Base-by-base conservation (phyloP, 1,140 invertebrate species). In the Araneus ventricosus region DNA sequence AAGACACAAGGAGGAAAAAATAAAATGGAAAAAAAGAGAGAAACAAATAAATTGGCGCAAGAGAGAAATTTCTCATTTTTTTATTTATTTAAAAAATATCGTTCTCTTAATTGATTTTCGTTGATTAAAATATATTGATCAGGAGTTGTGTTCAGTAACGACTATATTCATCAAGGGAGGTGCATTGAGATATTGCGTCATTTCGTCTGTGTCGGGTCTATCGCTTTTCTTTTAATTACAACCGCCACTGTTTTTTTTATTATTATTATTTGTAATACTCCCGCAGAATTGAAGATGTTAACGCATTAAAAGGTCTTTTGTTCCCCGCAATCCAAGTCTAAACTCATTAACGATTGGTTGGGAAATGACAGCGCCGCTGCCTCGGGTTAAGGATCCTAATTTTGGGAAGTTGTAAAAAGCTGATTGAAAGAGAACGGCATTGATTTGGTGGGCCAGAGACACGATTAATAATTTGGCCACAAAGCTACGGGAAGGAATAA, bases 71-170 rank as follows among this genome's bases (percentile, higher is more conserved):
- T 80, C 7, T n/a, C 20, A 8, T 2, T 67, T n/a, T 34, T 37
- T 75, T 67, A 67, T 70, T 75, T 75, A 75, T 75, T 75, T 37
- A 34, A 75, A 75, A 75, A 75, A 34, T 75, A 75, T 75, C 70
- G 14, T 17, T 82, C 80, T 34, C 86, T 70, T 88, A 88, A 88
- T 88, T 88, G 86, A 88, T 88, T 88, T 88, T 88, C 86, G 86
- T 88, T 88, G 86, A 88, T 88, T 88, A 88, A 88, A 88, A 88
- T 88, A 59, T 88, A 88, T 88, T 63, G 86, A 88, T 88, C 39
- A 10, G 8, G 30, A 34, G 30, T 75, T 39, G 61, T 88, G 59
- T 30, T 70, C 57, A 10, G 63, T 39, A 70, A 88, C 86, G 86
- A 88, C 86, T 88, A 27, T 88, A 88, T 88, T 88, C 86, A 88